These are phyloP conservation scores for Theristicus caerulescens DNA, from an alignment of 2,113 vertebrate genomes.

Conservation along the genomic window DNA sequence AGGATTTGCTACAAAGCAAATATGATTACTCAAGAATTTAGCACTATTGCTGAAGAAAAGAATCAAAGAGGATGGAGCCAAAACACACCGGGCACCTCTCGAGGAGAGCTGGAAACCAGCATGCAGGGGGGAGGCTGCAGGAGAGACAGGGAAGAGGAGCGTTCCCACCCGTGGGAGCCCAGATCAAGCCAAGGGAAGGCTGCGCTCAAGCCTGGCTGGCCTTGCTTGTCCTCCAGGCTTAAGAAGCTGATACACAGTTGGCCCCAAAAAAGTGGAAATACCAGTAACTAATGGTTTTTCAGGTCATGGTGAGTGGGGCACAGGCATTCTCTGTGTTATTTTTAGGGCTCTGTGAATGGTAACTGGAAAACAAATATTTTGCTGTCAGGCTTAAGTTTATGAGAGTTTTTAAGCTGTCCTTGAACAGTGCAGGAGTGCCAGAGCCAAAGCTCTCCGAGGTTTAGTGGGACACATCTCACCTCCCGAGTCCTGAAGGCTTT, in stretches of 20 bases:
- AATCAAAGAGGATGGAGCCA: neutral
- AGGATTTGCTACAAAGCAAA: neutral
- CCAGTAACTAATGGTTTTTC: neutral
- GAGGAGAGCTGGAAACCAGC: neutral
- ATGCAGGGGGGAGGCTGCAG: neutral
- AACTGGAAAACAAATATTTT: neutral
- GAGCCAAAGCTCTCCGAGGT: neutral
- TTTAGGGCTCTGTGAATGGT: neutral
- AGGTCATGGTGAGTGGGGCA: rapidly evolving
- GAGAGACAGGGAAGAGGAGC: neutral
- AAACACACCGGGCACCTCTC: neutral
- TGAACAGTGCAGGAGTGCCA: neutral
- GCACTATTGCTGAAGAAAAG: neutral
- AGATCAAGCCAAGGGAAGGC: neutral
- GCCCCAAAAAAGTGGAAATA: neutral
- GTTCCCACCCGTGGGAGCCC: neutral
- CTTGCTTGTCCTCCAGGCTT: neutral
- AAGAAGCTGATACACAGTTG: neutral
- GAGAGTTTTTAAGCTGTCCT: neutral
- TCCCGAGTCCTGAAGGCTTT: neutral
- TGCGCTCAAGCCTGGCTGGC: neutral
- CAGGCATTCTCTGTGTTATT: neutral
- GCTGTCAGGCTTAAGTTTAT: neutral
- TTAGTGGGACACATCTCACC: too few species aligned
- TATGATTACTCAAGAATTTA: neutral